Evolutionary conservation across 1,140 invertebrate genomes (phyloP).

Genomic region (Aphaenogaster ashmeadi): DNA sequence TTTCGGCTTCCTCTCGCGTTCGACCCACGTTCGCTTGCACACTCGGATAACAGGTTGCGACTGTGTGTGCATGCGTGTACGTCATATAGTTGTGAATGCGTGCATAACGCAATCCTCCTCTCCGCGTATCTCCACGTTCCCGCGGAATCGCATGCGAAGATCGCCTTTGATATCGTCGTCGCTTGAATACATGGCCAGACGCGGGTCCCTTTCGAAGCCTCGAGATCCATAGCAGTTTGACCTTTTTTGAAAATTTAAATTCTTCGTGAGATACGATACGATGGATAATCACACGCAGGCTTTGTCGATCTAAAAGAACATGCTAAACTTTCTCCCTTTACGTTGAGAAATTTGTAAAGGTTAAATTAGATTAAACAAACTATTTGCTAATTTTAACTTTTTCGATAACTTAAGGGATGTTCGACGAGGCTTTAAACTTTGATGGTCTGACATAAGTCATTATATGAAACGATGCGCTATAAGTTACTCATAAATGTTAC

Average conservation of each 20-base stretch:
- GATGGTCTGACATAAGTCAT: neutral
- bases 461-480: neutral
- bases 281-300: neutral
- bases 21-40: slow-evolving; percentile 38
- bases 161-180: slow-evolving; percentile 29
- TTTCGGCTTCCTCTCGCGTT: slow-evolving; percentile 16
- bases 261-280: neutral
- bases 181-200: neutral
- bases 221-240: neutral
- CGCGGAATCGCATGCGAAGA: neutral
- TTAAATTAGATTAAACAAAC: neutral
- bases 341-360: neutral
- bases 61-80: neutral
- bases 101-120: slow-evolving; percentile 18
- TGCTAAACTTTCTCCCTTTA: neutral
- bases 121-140: neutral
- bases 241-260: neutral
- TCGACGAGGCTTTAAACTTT: neutral
- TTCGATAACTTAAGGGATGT: neutral
- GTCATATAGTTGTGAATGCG: neutral
- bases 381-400: neutral
- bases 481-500: neutral
- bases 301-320: neutral
- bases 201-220: neutral
- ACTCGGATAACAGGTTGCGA: slow-evolving; percentile 66